phyloP scores from a whole-genome alignment of 2,797 vertebrate species.

The Salarias fasciatus region DNA sequence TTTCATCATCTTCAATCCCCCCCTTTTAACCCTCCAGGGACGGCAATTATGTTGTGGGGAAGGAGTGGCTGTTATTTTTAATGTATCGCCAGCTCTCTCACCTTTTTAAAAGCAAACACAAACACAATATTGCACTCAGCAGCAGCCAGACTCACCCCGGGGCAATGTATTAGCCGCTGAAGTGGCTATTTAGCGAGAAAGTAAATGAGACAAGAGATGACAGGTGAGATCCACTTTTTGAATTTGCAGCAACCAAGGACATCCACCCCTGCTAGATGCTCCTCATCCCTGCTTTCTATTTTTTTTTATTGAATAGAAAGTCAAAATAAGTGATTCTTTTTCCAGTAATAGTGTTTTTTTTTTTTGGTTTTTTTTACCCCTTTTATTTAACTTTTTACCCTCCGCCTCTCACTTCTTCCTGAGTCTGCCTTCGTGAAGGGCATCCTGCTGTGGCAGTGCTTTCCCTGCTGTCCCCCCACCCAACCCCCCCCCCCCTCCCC shows the following conservation, averaged over 20 bases:
- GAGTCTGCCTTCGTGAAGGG: conserved; percentile 34
- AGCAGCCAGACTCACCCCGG: conserved; percentile 52
- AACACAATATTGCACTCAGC: conserved; percentile 61
- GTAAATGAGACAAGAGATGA: conserved; percentile 63
- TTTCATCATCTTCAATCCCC: neutral
- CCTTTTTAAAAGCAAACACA: conserved; percentile 60
- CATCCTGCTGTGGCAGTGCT: conserved; percentile 46
- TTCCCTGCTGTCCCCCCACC: conserved; percentile 26
- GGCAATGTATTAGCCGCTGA: conserved; percentile 68
- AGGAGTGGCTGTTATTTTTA: conserved; percentile 59
- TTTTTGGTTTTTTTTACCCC: conserved; percentile 3
- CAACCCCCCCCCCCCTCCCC: conserved; percentile 6
- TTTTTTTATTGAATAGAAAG: conserved; percentile 16
- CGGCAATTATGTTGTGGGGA: conserved; percentile 51
- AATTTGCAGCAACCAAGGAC: conserved; percentile 58
- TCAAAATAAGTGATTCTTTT: conserved; percentile 8
- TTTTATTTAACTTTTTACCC: conserved; percentile 20
- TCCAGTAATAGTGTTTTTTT: conserved; percentile 5
- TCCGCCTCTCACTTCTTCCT: conserved; percentile 21
- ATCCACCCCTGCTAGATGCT: conserved; percentile 2
- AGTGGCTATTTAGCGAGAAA: conserved; percentile 71
- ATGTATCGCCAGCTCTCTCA: conserved; percentile 29
- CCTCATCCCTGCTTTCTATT: conserved; percentile 5
- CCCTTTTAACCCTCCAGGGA: conserved; percentile 28
- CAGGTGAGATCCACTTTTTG: conserved; percentile 60